These are phyloP conservation scores for Elephas maximus DNA, from an alignment of 2,113 vertebrate species.

Conservation along the genomic window DNA sequence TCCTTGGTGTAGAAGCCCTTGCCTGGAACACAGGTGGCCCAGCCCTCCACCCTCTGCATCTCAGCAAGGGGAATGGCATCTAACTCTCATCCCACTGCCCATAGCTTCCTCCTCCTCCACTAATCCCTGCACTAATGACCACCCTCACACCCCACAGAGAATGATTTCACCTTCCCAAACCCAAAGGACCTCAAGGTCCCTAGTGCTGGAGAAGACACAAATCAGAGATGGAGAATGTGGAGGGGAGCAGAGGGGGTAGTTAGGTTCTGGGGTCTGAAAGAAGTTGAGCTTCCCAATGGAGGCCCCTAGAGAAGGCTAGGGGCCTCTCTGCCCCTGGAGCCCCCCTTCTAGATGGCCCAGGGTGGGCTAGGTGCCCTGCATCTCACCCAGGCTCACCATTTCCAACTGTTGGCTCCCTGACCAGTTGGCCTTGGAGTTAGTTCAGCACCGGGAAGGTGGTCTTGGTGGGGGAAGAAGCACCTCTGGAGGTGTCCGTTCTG, in stretches of 20 bases:
- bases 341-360: neutral
- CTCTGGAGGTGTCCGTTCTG: too few relatives aligned
- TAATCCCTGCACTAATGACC: slow-evolving; percentile 61
- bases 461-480: neutral
- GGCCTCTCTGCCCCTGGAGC: neutral
- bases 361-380: too few relatives aligned
- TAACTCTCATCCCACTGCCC: neutral
- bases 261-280: neutral
- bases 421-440: neutral
- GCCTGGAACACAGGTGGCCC: neutral
- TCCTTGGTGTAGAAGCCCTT: neutral
- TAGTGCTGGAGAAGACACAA: slow-evolving; percentile 19
- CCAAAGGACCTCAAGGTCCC: neutral
- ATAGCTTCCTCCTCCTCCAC: neutral
- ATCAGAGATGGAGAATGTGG: neutral
- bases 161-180: neutral
- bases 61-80: neutral
- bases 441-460: neutral
- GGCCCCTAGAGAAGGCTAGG: neutral
- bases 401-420: neutral
- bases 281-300: neutral
- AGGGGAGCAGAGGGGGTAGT: neutral
- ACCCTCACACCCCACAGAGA: neutral
- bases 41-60: neutral
- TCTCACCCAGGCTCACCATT: neutral